Conservation (phyloP, 2,888 invertebrate species). For the Synanthedon myopaeformis region DNA sequence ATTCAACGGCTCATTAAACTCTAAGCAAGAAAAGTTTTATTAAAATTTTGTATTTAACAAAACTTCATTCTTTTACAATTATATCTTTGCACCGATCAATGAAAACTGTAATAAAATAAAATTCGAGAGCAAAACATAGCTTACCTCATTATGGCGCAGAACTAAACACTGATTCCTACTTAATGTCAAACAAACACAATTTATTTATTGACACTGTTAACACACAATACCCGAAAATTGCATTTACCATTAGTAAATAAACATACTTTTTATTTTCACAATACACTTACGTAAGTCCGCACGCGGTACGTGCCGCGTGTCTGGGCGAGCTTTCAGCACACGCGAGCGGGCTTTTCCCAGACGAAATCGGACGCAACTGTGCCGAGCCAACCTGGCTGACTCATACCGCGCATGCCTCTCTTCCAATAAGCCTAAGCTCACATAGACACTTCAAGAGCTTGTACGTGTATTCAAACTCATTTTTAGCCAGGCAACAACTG, state of each 20-base stretch:
- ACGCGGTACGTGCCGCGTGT: slow-evolving; percentile 12
- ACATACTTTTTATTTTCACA: not conserved
- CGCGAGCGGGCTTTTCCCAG: slow-evolving; percentile 34
- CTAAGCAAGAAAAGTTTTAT: no score
- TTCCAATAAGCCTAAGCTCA: slow-evolving; percentile 49
- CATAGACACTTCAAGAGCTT: slow-evolving; percentile 41
- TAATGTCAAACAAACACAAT: not conserved
- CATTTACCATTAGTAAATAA: not conserved
- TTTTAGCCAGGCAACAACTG: slow-evolving; percentile 43
- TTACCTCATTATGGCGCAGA: not conserved
- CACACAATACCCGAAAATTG: not conserved
- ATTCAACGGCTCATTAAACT: no score
- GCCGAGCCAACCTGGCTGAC: slow-evolving; percentile 19
- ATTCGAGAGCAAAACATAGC: not conserved
- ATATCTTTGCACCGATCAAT: no score
- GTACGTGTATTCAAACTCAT: slow-evolving; percentile 39
- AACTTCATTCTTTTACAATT: no score
- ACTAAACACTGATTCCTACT: not conserved
- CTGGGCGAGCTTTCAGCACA: slow-evolving; percentile 1
- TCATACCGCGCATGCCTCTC: slow-evolving; percentile 56
- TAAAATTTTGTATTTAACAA: no score
- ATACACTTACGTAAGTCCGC: slow-evolving; percentile 54
- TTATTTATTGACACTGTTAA: not conserved
- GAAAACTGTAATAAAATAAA: no score
- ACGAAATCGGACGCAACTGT: slow-evolving; percentile 37